Evolutionary conservation across 2,888 invertebrate species (phyloP).

Genomic region (Plemyria rubiginata): DNA sequence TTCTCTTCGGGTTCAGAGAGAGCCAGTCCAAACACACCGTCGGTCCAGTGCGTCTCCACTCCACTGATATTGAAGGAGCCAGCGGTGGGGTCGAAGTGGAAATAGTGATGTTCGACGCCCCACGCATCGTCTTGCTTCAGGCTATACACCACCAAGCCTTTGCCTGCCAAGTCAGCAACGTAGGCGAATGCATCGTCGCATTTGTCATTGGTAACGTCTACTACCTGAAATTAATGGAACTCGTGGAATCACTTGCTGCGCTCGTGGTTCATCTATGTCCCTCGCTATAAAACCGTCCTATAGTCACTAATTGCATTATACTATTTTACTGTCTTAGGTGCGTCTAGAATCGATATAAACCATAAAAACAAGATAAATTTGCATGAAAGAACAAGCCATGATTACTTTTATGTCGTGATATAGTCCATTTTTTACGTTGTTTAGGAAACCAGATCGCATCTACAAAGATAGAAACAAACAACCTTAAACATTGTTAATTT

Average conservation of each 20-base stretch:
- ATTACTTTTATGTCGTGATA: no score
- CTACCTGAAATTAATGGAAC: conserved; percentile 78
- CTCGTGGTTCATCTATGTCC: no score
- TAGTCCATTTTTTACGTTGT: no score
- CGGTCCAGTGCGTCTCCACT: conserved; percentile 93
- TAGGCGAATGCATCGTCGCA: conserved; percentile 92
- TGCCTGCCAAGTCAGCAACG: conserved; percentile 90
- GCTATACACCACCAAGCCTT: conserved; percentile 92
- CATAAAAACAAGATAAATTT: no score
- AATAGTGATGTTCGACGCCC: conserved; percentile 92
- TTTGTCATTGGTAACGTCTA: conserved; percentile 88
- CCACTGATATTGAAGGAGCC: conserved; percentile 92
- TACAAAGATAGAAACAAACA: no score
- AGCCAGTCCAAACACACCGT: conserved; percentile 92
- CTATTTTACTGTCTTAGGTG: no score
- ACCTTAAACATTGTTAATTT: neutral
- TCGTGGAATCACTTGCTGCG: no score
- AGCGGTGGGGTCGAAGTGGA: conserved; percentile 92
- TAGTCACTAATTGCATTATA: no score
- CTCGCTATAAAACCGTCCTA: no score
- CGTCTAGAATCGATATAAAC: neutral
- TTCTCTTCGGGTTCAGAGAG: conserved; percentile 85
- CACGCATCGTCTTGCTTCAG: conserved; percentile 90
- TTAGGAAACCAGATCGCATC: no score
- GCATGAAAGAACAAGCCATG: no score